A percentile compares a stretch with the other conserved stretches of the same genome.
Evolutionary conservation across 2,888 invertebrate species (phyloP).

Genomic region (Brachylomia viminalis): DNA sequence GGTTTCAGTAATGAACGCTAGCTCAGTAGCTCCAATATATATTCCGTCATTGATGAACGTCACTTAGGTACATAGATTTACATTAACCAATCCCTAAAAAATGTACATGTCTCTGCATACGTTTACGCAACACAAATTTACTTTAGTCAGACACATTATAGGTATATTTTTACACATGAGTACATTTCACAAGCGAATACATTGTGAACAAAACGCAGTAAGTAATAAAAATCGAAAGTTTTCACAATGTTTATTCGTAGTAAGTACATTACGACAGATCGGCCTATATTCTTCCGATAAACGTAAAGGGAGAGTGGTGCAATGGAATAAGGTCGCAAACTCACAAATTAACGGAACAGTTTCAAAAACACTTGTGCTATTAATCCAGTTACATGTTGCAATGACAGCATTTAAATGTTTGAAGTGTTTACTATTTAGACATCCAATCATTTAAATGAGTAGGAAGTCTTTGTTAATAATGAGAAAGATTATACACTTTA

Average conservation of each 20-base stretch:
- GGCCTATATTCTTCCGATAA: conserved; percentile 77
- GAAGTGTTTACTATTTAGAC: conserved; percentile 44
- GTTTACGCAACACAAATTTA: conserved; percentile 37
- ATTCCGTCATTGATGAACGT: not conserved
- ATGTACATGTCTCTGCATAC: not conserved
- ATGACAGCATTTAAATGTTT: conserved; percentile 48
- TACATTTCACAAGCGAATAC: conserved; percentile 46
- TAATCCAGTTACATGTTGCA: conserved; percentile 65
- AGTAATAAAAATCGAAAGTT: conserved; percentile 62
- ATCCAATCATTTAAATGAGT: conserved; percentile 24
- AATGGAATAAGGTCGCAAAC: conserved; percentile 76
- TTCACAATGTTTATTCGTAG: conserved; percentile 67
- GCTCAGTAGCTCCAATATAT: not conserved
- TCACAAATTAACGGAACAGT: conserved; percentile 75
- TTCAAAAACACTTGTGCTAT: conserved; percentile 67
- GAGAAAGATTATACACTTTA: conserved; percentile 7
- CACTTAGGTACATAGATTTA: too few relatives aligned
- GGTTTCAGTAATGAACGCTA: not conserved
- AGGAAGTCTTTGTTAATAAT: conserved; percentile 21
- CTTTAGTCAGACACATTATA: conserved; percentile 17
- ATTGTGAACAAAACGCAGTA: conserved; percentile 59
- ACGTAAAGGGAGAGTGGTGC: conserved; percentile 67
- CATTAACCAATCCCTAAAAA: not conserved
- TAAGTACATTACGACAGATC: conserved; percentile 69
- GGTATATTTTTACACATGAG: conserved; percentile 29